Conservation (phyloP, 1,140 invertebrate genomes). For the Idris sp. region DNA sequence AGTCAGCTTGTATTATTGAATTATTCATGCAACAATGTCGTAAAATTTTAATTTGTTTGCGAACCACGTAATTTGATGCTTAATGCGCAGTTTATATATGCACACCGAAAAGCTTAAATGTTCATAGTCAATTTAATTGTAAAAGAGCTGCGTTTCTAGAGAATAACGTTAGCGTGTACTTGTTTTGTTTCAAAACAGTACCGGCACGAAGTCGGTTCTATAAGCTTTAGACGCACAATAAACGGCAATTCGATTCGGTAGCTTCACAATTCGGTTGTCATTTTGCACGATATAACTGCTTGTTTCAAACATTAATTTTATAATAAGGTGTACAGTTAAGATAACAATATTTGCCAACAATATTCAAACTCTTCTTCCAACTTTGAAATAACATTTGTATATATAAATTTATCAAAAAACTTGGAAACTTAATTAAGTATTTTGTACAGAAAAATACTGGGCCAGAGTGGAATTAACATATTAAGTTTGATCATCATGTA, state of each 20-base stretch:
- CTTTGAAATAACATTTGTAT: too few relatives aligned
- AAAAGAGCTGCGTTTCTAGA: conserved; percentile 7
- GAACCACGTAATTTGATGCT: conserved; percentile 5
- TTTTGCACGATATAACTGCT: conserved; percentile 19
- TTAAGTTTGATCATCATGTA: too few relatives aligned
- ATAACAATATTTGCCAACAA: too few relatives aligned
- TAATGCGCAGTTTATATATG: conserved; percentile 14
- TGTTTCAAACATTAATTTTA: too few relatives aligned
- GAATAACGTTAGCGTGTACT: conserved; percentile 11
- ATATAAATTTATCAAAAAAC: too few relatives aligned
- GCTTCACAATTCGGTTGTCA: conserved; percentile 9
- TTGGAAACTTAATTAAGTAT: too few relatives aligned
- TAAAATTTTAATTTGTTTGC: conserved; percentile 10
- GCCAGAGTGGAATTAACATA: too few relatives aligned
- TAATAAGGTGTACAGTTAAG: too few relatives aligned
- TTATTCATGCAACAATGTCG: conserved; percentile 5
- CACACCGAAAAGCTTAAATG: not conserved
- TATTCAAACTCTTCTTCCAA: too few relatives aligned
- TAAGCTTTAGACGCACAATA: conserved; percentile 10
- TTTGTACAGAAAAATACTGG: too few relatives aligned
- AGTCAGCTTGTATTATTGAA: conserved; percentile 4
- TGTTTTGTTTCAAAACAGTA: conserved; percentile 20
- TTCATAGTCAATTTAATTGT: conserved; percentile 24
- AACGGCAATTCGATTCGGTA: conserved; percentile 22
- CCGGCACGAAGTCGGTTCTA: conserved; percentile 4